phyloP scores from a whole-genome alignment of 2,888 invertebrate genomes.

The Diplazon laetatorius region DNA sequence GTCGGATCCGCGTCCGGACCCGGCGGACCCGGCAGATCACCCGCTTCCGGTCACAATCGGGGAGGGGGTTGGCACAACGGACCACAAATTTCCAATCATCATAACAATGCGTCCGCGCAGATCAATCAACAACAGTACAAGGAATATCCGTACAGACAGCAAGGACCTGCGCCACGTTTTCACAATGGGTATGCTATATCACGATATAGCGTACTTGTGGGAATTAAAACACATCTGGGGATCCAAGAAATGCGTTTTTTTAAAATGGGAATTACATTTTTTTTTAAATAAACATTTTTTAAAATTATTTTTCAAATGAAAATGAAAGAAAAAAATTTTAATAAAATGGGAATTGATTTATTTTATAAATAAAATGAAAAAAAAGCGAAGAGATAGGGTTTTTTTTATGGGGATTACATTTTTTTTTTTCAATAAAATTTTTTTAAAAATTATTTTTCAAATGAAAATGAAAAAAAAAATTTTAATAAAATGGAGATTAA shows the following conservation, averaged over 20 bases:
- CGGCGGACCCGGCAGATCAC: conserved; percentile 63
- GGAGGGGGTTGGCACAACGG: conserved; percentile 70
- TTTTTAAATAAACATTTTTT: background rate
- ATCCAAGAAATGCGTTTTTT: too few species aligned
- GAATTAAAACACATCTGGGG: too few species aligned
- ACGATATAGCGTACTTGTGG: conserved; percentile 20
- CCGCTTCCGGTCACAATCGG: conserved; percentile 71
- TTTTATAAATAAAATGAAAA: background rate
- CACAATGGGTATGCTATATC: conserved; percentile 74
- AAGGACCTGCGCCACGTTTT: conserved; percentile 74
- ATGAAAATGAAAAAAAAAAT: conserved; percentile 1
- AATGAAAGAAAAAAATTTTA: too few species aligned
- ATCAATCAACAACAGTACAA: conserved; percentile 75
- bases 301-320: background rate
- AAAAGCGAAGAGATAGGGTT: too few species aligned
- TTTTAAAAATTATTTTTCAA: background rate
- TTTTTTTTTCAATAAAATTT: too few species aligned
- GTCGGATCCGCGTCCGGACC: conserved; percentile 67
- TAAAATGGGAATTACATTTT: background rate
- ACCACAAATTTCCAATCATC: conserved; percentile 69
- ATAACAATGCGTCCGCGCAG: conserved; percentile 71
- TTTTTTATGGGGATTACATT: too few species aligned
- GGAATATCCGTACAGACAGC: conserved; percentile 78
- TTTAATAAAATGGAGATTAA: background rate
- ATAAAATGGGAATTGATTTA: too few species aligned